phyloP scores from a whole-genome alignment of 2,888 invertebrate species.

The Drosophila leonis region DNA sequence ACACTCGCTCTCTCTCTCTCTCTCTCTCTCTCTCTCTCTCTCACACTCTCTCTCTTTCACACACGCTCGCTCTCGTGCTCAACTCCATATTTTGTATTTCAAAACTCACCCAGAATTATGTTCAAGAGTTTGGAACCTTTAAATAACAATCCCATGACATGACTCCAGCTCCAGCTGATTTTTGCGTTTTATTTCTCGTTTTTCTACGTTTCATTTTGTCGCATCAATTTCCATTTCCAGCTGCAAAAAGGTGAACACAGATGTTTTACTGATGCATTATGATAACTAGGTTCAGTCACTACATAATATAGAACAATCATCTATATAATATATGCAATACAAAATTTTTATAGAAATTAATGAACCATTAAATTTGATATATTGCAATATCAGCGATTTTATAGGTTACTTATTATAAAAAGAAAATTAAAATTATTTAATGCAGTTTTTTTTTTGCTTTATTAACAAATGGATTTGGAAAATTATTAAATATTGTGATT shows the following conservation, averaged over 20 bases:
- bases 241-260: slow-evolving; percentile 67
- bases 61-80: neutral
- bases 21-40: neutral
- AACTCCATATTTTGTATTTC: slow-evolving; percentile 4
- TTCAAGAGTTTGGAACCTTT: slow-evolving; percentile 86
- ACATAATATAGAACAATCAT: too few species aligned
- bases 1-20: neutral
- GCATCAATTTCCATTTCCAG: slow-evolving; percentile 70
- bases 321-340: too few species aligned
- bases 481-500: too few species aligned
- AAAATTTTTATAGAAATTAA: too few species aligned
- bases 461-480: too few species aligned
- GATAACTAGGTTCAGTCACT: neutral
- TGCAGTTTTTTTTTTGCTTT: too few species aligned
- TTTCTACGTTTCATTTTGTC: slow-evolving; percentile 85
- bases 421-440: too few species aligned
- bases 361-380: too few species aligned
- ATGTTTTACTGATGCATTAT: neutral
- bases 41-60: neutral
- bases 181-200: slow-evolving; percentile 74
- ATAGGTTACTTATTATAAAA: too few species aligned
- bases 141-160: slow-evolving; percentile 86
- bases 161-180: slow-evolving; percentile 83
- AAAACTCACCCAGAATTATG: slow-evolving; percentile 85
- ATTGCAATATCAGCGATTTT: too few species aligned